Evolutionary conservation across 2,888 invertebrate genomes (phyloP), one percentile per base, ranked within the genome.

Genomic region (Acleris literana): DNA sequence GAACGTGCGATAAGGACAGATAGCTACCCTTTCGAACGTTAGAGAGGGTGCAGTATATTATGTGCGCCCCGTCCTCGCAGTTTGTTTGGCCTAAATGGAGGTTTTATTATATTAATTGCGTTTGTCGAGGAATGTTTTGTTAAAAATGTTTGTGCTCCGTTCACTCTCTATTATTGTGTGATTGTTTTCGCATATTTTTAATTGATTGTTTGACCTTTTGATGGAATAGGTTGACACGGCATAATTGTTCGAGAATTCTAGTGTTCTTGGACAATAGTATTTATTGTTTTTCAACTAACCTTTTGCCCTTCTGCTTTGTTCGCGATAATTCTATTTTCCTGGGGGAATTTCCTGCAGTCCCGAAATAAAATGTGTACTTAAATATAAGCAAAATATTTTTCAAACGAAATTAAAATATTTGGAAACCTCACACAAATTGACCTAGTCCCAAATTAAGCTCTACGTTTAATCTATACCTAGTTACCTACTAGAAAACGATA

Each of bases 61-160:
- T 74, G 76, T 80, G 71, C 73, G 78, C 49, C 82, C 74, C 84
- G 73, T 71, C 76, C 64, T 70, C 71, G 68, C 72, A 70, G 72
- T 69, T 75, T 72, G 78, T 79, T 82, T 82, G 84, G 83, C 84
- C 86, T 84, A 82, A 85, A 85, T 84, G 78, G 77, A 81, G 87
- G 82, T 84, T 86, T 84, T 87, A 86, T 84, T 85, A 82, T 71
- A 77, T 78, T 83, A 84, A 87, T 86, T 86, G 82, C 79, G 76
- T 74, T 76, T 81, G 78, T 76, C 77, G 77, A 73, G 75, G 76
- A 77, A 75, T 80, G 79, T 82, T 81, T 75, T 76, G 74, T 75
- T 68, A 60, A 51, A 55, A 62, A 61, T 74, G 72, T 71, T 76
- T 72, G 64, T 64, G 68, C 61, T 53, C 65, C 69, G 48, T 63